Evolutionary conservation across 2,113 vertebrate species (phyloP), one percentile per base, ranked within the genome.

Genomic region (Oncorhynchus masou): DNA sequence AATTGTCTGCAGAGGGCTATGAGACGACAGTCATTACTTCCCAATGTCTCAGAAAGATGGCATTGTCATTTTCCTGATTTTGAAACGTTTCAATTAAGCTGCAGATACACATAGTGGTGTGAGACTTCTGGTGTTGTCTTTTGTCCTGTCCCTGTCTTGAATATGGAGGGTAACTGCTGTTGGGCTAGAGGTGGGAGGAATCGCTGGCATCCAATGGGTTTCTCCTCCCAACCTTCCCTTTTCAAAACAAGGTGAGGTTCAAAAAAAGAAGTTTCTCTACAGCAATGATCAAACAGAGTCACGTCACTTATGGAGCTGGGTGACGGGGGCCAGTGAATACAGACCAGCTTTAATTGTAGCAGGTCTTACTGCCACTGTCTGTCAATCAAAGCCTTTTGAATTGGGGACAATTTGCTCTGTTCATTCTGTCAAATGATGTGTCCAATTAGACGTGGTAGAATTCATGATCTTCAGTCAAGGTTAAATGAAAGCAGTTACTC

Each of bases 401-500:
- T 99, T 96, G 96, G 95, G 91, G 94, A 95, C 96, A 98, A 98
- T 98, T 98, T 98, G 95, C 96, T 98, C 97, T 96, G 96, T 98
- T 99, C 97, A 97, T 95, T 97, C 97, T 96, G 96, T 97, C 98
- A 98, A 99, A 99, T 97, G 97, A 97, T 97, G 96, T 98, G 97
- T 97, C 97, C 98, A 99, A 99, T 99, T 99, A 99, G 98, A 98
- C 92, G 96, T 97, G 96, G 97, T 97, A 98, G 96, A 98, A 99
- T 99, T 98, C 98, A 98, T 97, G 97, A 98, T 99, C 96, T 98
- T 97, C 97, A 98, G 96, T 97, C 96, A 99, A 99, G 98, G 98
- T 99, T 99, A 99, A 99, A 99, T 97, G 97, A 98, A 99, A 99
- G 97, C 98, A 97, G 97, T 98, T 98, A 97, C 94, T 97, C 95